These are phyloP conservation scores for Vombatus ursinus DNA, from an alignment of 2,113 vertebrate species.

Conservation along the genomic window DNA sequence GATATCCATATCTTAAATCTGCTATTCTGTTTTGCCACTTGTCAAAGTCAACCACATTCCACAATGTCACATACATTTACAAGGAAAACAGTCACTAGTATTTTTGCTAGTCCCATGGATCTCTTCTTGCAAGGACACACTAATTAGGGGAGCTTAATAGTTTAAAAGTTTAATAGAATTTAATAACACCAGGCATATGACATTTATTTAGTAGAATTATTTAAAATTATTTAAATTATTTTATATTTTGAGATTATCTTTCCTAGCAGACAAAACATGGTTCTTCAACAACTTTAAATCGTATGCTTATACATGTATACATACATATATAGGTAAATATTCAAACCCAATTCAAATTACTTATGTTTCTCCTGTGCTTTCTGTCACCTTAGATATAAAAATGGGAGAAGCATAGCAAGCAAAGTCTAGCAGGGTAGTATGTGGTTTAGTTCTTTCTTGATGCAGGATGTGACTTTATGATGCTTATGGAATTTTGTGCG, in stretches of 20 bases:
- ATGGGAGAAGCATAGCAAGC: background rate
- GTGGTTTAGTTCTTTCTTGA: background rate
- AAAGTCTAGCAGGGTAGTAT: background rate
- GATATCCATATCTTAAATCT: background rate
- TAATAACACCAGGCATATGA: no score
- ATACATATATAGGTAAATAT: background rate
- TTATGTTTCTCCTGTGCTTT: background rate
- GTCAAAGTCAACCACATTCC: background rate
- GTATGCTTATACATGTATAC: background rate
- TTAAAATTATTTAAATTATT: no score
- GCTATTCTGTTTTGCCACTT: background rate
- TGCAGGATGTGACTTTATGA: background rate
- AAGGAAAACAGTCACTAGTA: background rate
- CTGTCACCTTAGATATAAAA: background rate
- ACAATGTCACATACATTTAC: background rate
- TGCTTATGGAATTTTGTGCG: background rate
- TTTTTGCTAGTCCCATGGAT: background rate
- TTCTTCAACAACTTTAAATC: no score
- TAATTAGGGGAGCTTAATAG: background rate
- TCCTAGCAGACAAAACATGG: no score
- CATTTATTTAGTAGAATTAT: no score
- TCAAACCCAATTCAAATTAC: background rate
- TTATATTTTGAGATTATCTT: no score
- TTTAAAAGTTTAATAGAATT: background rate
- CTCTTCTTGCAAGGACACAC: background rate